phyloP scores from a whole-genome alignment of 2,888 invertebrate species.

The Axea sp. region DNA sequence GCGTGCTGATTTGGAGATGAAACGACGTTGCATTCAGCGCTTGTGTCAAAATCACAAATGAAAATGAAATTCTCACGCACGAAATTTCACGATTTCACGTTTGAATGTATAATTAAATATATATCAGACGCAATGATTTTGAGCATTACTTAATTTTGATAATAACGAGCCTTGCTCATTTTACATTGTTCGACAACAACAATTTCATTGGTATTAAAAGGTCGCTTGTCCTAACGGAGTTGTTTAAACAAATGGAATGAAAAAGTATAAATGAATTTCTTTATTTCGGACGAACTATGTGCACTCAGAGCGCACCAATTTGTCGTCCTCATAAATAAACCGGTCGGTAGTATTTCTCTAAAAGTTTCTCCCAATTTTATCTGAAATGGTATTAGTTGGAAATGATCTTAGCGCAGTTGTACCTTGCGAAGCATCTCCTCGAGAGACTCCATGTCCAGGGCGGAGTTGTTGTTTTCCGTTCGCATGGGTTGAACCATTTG shows the following conservation, averaged over 20 bases:
- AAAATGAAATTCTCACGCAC: constrained; percentile 5
- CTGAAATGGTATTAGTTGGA: constrained; percentile 44
- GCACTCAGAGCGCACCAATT: too few species aligned
- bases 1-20: constrained; percentile 26
- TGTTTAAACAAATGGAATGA: too few species aligned
- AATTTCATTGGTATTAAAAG: too few species aligned
- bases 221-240: too few species aligned
- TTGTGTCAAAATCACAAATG: constrained; percentile 8
- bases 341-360: constrained; percentile 25
- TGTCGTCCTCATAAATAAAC: constrained; percentile 16
- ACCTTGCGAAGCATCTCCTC: constrained; percentile 91
- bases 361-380: constrained; percentile 32
- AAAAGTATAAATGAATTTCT: too few species aligned
- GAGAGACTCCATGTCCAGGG: constrained; percentile 87
- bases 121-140: not conserved
- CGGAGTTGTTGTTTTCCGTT: constrained; percentile 82
- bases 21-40: constrained; percentile 10
- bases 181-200: too few species aligned
- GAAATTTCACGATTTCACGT: constrained; percentile 4
- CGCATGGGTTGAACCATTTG: constrained; percentile 78
- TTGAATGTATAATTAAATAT: constrained; percentile 17
- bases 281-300: too few species aligned
- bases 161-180: too few species aligned
- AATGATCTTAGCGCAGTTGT: constrained; percentile 65
- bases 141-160: not conserved